These are phyloP conservation scores for Syrista parreyssii DNA, from an alignment of 2,888 invertebrate genomes.

Conservation along the genomic window DNA sequence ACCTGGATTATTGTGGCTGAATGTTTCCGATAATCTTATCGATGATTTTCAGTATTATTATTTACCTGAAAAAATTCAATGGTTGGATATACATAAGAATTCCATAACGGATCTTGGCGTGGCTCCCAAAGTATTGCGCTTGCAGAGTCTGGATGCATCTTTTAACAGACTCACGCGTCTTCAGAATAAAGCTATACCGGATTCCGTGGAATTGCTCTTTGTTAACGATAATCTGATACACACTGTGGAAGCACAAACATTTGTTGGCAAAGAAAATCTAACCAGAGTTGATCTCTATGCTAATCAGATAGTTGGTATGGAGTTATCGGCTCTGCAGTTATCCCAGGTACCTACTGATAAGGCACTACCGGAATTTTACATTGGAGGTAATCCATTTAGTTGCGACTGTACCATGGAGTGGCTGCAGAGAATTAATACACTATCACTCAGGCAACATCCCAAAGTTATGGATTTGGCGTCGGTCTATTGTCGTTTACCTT, in stretches of 20 bases:
- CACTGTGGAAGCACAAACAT: conserved; percentile 88
- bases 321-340: conserved; percentile 87
- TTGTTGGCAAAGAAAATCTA: conserved; percentile 88
- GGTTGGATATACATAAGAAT: conserved; percentile 92
- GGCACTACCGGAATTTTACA: conserved; percentile 88
- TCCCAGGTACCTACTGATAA: conserved; percentile 82
- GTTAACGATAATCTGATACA: conserved; percentile 90
- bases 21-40: conserved; percentile 91
- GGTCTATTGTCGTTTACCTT: conserved; percentile 88
- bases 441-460: conserved; percentile 87
- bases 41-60: conserved; percentile 90
- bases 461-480: conserved; percentile 90
- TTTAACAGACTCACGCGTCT: conserved; percentile 88
- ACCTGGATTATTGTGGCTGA: conserved; percentile 86
- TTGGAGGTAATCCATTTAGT: conserved; percentile 93
- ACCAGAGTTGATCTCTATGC: conserved; percentile 92
- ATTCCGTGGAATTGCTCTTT: conserved; percentile 86
- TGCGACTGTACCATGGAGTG: conserved; percentile 97
- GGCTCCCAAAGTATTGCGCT: conserved; percentile 77
- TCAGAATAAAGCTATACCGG: conserved; percentile 81
- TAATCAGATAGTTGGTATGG: conserved; percentile 90
- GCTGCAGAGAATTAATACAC: conserved; percentile 90
- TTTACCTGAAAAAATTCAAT: conserved; percentile 84
- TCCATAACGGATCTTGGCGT: conserved; percentile 79
- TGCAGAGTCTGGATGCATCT: conserved; percentile 90